Evolutionary conservation across 2,113 vertebrate genomes (phyloP).

Genomic region (Monopterus albus): DNA sequence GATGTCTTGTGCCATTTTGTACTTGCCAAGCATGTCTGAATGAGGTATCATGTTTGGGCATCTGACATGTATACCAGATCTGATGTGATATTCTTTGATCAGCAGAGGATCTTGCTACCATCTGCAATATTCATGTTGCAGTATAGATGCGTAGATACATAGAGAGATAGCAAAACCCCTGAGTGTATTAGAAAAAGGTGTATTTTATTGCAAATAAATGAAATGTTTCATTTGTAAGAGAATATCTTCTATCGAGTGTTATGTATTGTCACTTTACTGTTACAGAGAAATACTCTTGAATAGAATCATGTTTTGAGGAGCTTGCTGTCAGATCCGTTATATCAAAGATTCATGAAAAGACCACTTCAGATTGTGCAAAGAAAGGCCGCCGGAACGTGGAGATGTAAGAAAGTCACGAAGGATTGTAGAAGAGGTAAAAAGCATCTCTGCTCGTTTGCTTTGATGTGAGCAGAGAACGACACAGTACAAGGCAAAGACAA

Average conservation of each 20-base stretch:
- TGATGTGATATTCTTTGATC: background rate
- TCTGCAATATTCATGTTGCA: constrained; percentile 1
- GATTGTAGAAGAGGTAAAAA: background rate
- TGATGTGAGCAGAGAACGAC: constrained; percentile 14
- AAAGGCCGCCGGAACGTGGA: background rate
- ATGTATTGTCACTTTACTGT: background rate
- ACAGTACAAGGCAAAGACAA: background rate
- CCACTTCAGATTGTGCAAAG: background rate
- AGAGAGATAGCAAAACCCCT: too few species aligned
- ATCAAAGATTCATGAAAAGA: background rate
- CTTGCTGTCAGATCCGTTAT: background rate
- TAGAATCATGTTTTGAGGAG: too few species aligned
- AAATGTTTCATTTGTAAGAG: too few species aligned
- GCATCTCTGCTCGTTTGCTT: background rate
- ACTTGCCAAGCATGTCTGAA: constrained; percentile 11
- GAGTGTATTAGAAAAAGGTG: too few species aligned
- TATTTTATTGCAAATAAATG: too few species aligned
- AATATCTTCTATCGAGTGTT: too few species aligned
- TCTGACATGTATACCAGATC: background rate
- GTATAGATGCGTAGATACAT: too few species aligned
- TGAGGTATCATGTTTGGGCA: background rate
- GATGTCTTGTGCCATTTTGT: constrained; percentile 14
- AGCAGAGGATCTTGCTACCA: constrained; percentile 6
- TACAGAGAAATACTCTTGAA: background rate
- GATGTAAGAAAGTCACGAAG: background rate